Evolutionary conservation across 2,888 invertebrate genomes (phyloP).

Genomic region (Eupithecia tripunctaria): DNA sequence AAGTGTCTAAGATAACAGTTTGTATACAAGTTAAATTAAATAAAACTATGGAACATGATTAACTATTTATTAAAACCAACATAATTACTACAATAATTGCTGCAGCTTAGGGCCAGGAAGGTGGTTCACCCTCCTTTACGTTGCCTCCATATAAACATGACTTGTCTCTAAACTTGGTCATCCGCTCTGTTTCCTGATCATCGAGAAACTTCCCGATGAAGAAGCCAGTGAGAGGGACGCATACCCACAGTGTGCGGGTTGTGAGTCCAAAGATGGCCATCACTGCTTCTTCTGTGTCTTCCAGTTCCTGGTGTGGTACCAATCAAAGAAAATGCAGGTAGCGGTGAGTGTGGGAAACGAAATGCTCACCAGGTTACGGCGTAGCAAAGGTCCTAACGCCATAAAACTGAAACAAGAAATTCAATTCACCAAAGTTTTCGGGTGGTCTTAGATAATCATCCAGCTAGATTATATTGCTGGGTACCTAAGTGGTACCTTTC

Average conservation of each 20-base stretch:
- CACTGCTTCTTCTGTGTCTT: slow-evolving; percentile 79
- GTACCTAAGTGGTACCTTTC: neutral
- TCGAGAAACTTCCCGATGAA: slow-evolving; percentile 87
- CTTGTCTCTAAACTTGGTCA: slow-evolving; percentile 90
- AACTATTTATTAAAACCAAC: slow-evolving; percentile 37
- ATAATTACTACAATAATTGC: slow-evolving; percentile 38
- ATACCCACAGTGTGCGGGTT: slow-evolving; percentile 75
- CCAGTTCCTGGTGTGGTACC: slow-evolving; percentile 89
- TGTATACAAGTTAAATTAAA: neutral
- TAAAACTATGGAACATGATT: slow-evolving; percentile 3
- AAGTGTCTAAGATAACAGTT: neutral
- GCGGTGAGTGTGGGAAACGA: slow-evolving; percentile 86
- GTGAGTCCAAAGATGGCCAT: slow-evolving; percentile 85
- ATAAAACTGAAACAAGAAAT: slow-evolving; percentile 70
- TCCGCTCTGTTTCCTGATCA: slow-evolving; percentile 87
- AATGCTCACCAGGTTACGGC: slow-evolving; percentile 87
- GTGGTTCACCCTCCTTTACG: slow-evolving; percentile 86
- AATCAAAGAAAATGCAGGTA: slow-evolving; percentile 88
- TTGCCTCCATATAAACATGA: slow-evolving; percentile 89
- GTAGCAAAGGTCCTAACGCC: slow-evolving; percentile 81
- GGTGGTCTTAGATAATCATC: neutral
- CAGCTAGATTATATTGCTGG: neutral
- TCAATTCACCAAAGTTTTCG: neutral
- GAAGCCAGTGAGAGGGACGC: slow-evolving; percentile 84
- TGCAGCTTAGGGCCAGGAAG: slow-evolving; percentile 88